These are phyloP conservation scores for Episyrphus balteatus DNA, from an alignment of 1,140 invertebrate genomes.

Conservation along the genomic window DNA sequence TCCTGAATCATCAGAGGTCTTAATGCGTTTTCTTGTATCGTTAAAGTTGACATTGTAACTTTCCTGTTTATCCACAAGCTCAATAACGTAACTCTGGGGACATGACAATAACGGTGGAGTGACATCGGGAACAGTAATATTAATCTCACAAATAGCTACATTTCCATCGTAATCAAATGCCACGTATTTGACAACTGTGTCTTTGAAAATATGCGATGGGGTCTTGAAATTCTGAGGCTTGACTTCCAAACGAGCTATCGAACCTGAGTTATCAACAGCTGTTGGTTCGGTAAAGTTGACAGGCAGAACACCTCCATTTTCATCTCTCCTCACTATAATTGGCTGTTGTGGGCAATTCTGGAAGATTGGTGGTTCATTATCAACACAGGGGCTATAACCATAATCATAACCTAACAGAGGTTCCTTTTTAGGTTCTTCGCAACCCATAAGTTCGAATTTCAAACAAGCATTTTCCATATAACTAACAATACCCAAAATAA, in stretches of 20 bases:
- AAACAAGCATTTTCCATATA: constrained; percentile 94
- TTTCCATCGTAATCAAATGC: constrained; percentile 96
- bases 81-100: constrained; percentile 91
- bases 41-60: constrained; percentile 88
- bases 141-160: constrained; percentile 92
- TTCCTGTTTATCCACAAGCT: constrained; percentile 79
- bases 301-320: constrained; percentile 73
- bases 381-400: constrained; percentile 87
- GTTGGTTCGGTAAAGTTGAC: constrained; percentile 88
- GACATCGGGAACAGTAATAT: constrained; percentile 87
- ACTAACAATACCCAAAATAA: constrained; percentile 87
- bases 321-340: constrained; percentile 76
- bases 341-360: constrained; percentile 90
- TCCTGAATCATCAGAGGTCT: constrained; percentile 79
- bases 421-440: constrained; percentile 69
- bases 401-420: constrained; percentile 86
- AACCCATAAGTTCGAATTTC: constrained; percentile 93
- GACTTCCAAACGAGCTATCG: constrained; percentile 82
- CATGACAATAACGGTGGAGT: constrained; percentile 88
- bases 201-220: constrained; percentile 78
- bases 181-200: constrained; percentile 87
- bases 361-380: constrained; percentile 92
- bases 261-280: constrained; percentile 88
- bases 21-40: constrained; percentile 74
- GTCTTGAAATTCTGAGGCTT: constrained; percentile 84